Conservation (phyloP, 2,113 vertebrate genomes). For the Plecotus auritus region DNA sequence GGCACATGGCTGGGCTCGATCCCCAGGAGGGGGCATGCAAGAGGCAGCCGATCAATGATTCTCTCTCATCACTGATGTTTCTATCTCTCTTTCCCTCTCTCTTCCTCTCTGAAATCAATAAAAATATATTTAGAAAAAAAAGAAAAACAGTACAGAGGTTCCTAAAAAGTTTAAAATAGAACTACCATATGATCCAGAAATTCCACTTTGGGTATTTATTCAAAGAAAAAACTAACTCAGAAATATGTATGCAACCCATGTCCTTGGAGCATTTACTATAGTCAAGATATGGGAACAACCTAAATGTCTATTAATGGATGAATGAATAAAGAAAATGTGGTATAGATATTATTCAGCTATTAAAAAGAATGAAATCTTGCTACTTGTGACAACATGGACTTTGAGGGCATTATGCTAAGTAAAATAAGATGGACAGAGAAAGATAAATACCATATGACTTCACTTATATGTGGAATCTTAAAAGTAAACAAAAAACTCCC, state of each 20-base stretch:
- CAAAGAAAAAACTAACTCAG: neutral
- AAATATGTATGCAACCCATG: neutral
- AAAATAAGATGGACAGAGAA: neutral
- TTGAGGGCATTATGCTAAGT: neutral
- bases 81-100: no score
- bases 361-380: neutral
- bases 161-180: neutral
- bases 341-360: neutral
- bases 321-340: neutral
- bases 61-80: no score
- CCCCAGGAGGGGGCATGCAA: no score
- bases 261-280: neutral
- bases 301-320: neutral
- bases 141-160: neutral
- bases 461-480: neutral
- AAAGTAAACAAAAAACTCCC: neutral
- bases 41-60: no score
- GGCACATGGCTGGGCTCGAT: no score
- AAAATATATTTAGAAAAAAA: no score
- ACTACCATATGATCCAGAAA: neutral
- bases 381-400: neutral
- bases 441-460: neutral
- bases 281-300: neutral
- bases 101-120: no score
- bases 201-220: neutral